These are phyloP conservation scores for Schizopygopsis malacanthus DNA, from an alignment of 2,797 vertebrate species.

Conservation along the genomic window DNA sequence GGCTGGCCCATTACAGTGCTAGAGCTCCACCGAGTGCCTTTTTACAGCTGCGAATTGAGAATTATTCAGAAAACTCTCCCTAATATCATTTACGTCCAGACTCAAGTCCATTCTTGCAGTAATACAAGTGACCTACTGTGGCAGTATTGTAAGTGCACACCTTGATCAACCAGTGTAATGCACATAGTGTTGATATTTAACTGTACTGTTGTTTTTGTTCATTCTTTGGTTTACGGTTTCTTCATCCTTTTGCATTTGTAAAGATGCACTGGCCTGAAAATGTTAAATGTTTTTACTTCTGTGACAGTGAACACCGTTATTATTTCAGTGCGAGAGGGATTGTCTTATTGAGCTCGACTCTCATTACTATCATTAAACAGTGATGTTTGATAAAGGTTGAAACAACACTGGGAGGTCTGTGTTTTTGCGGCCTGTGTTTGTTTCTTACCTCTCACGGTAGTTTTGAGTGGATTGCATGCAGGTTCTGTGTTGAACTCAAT, in stretches of 20 bases:
- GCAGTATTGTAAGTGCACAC: no score
- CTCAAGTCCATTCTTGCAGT: neutral
- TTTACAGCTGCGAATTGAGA: slow-evolving; percentile 37
- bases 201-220: neutral
- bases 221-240: neutral
- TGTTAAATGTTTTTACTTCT: neutral
- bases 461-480: neutral
- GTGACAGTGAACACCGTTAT: neutral
- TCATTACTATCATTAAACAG: slow-evolving; percentile 31
- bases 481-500: slow-evolving; percentile 60
- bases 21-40: neutral
- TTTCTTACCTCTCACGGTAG: neutral
- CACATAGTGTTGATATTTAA: neutral
- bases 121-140: neutral
- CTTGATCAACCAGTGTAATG: neutral
- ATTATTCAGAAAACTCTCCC: neutral
- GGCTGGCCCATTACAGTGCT: slow-evolving; percentile 34
- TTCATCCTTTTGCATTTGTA: neutral
- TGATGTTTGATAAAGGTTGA: slow-evolving; percentile 6
- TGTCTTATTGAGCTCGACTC: neutral
- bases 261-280: neutral
- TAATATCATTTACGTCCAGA: slow-evolving; percentile 4
- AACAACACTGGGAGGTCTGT: neutral
- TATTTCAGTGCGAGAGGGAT: neutral
- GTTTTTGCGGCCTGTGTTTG: no score